Conservation (phyloP, 2,888 invertebrate genomes). For the Lordiphosa andalusiaca region DNA sequence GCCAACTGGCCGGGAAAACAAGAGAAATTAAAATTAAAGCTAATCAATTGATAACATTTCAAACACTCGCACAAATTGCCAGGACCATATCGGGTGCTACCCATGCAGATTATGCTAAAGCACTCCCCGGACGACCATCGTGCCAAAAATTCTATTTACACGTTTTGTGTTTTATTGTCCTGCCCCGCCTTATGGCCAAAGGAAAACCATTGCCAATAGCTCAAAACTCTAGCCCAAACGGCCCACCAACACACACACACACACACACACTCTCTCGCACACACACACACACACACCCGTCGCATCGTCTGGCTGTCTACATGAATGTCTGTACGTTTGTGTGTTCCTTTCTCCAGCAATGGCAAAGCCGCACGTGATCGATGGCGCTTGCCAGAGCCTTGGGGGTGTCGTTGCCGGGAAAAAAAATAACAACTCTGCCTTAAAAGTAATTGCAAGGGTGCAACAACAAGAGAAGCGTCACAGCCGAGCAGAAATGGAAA, state of each 20-base stretch:
- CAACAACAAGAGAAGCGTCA: slow-evolving; percentile 39
- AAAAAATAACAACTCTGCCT: slow-evolving; percentile 40
- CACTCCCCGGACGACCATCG: slow-evolving; percentile 78
- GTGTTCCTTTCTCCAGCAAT: too few species aligned
- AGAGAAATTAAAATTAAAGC: slow-evolving; percentile 20
- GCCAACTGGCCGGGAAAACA: slow-evolving; percentile 50
- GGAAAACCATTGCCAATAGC: slow-evolving; percentile 64
- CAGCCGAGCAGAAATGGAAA: slow-evolving; percentile 45
- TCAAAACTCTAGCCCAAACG: slow-evolving; percentile 53
- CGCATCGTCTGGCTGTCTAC: slow-evolving; percentile 26
- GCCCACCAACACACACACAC: slow-evolving; percentile 2
- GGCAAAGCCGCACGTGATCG: slow-evolving; percentile 71
- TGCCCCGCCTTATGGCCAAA: slow-evolving; percentile 24
- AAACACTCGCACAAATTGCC: slow-evolving; percentile 37
- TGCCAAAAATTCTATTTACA: slow-evolving; percentile 79
- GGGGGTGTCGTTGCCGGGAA: slow-evolving; percentile 61
- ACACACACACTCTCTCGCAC: neutral
- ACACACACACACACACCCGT: neutral
- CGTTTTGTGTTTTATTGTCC: slow-evolving; percentile 78
- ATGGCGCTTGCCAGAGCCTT: slow-evolving; percentile 57
- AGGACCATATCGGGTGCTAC: slow-evolving; percentile 35
- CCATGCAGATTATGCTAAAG: slow-evolving; percentile 79
- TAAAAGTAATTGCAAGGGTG: slow-evolving; percentile 74
- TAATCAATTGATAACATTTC: slow-evolving; percentile 44
- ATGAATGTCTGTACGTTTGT: slow-evolving; percentile 17